Base-by-base conservation (phyloP, 2,888 invertebrate genomes). In the Stomorhina lunata region DNA sequence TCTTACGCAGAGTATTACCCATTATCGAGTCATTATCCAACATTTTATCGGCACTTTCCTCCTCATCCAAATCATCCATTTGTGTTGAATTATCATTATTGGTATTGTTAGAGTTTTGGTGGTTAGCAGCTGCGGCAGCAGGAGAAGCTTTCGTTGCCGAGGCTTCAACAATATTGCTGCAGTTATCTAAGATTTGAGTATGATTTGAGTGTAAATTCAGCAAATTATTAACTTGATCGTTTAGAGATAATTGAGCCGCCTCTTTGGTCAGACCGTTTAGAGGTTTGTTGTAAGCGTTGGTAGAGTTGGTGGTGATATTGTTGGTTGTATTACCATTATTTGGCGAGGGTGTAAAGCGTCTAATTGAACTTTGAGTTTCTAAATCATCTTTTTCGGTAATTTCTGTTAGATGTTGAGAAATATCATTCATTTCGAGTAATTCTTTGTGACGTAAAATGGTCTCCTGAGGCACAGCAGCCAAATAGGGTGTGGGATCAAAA, bases 401-500 rank as follows among this genome's bases (percentile, higher is more conserved):
- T 25, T 66, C 71, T 10, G 48, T 66, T 2, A 82, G 10, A 7
- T 53, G 71, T 43, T 78, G 55, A 27, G 71, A 65, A 76, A 80
- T 80, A 71, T 88, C 87, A 84, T 89, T 89, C 73, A 91, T 87
- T 84, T 92, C 92, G 71, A 89, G 88, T 48, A 95, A 87, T 86
- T 95, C 95, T 68, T 91, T 92, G 87, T 95, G 94, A 7, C 95
- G 89, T 17, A 95, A 91, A 72, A 95, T 94, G 1, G 96, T 96
- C 89, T 95, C 94, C 87, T 95, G 94, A 0, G 96, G 96, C 45
- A 96, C 94, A 0, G 95, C 94, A 0, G 97, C 97, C 76, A 98
- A 92, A 92, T 96, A 98, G 4, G 94, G 94, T 0, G 96, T 95
- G 0, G 97, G 97, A 89, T 97, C 96, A 90, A 98, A 97, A 88